Evolutionary conservation across 2,888 invertebrate genomes (phyloP), one percentile per base, ranked within the genome.

Genomic region (Chloroclysta siterata): DNA sequence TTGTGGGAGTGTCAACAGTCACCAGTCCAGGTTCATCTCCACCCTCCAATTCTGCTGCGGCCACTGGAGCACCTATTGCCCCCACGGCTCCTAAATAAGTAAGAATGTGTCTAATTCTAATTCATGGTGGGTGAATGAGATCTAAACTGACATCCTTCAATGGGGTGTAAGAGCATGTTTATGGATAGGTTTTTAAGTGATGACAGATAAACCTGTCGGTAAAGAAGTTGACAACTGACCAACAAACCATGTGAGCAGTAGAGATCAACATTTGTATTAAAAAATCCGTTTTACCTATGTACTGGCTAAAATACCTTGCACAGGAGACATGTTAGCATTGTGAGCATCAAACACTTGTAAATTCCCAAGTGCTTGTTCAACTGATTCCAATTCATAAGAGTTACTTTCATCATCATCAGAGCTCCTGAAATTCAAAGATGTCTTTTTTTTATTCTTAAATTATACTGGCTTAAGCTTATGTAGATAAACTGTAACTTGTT

Each of bases 31-130:
- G 95, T 78, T 97, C 97, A 73, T 96, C 95, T 0, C 96, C 96
- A 0, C 95, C 96, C 82, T 97, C 97, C n/a, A 97, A 94, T 83
- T 97, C 97, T 0, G 97, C 97, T 0, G 95, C 95, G 5, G 96
- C 95, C 50, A 93, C 93, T 0, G 93, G 90, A 0, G 80, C 86
- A 10, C 84, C 85, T 33, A 88, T 80, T n/a, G 90, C 90, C n/a
- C 90, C 92, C 65, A 79, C 76, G 17, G 84, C 85, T 36, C 84
- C 85, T 86, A 48, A 33, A 69, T 11, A 63, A 11, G 53, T 42
- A 33, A 7, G 14, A 10, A 11, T 46, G 11, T 11, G 22, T 22
- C 22, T 22, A n/a, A n/a, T n/a, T 22, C 22, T 22, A 22, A 22
- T 22, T 22, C 22, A 22, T 22, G 22, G 22, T 22, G 2, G 22